These are phyloP conservation scores for Augochlora pura DNA, from an alignment of 1,140 invertebrate species.

Conservation along the genomic window DNA sequence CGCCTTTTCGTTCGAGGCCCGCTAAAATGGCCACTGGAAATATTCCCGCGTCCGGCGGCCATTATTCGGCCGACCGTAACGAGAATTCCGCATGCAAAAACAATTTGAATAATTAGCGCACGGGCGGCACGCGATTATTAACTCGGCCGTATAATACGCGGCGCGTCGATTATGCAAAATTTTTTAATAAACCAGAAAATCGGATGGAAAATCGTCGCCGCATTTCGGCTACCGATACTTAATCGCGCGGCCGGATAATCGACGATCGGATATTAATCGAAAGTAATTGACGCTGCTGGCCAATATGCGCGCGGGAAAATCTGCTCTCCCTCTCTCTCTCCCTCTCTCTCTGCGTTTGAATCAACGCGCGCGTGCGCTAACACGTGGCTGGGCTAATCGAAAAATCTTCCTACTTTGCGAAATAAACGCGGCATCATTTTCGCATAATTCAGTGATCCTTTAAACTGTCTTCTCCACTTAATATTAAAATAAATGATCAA, in stretches of 20 bases:
- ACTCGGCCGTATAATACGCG: background rate
- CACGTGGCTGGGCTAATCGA: no score
- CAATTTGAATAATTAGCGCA: conserved; percentile 26
- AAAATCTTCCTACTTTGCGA: no score
- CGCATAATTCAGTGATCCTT: no score
- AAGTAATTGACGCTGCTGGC: background rate
- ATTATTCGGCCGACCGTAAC: background rate
- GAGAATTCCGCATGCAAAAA: conserved; percentile 3
- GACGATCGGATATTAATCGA: conserved; percentile 13
- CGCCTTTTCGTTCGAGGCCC: background rate
- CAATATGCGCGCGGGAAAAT: background rate
- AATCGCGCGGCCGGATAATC: no score
- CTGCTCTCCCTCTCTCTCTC: no score
- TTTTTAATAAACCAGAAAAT: conserved; percentile 28
- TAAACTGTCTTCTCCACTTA: no score
- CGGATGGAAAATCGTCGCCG: background rate
- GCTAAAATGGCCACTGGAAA: background rate
- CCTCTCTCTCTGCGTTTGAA: no score
- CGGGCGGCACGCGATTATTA: conserved; percentile 26
- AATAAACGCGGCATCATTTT: no score
- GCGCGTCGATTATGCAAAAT: conserved; percentile 24
- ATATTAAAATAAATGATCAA: no score
- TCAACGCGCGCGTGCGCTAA: no score
- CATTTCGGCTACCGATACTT: background rate
- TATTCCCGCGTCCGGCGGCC: background rate